phyloP scores from a whole-genome alignment of 2,797 vertebrate genomes.

The Eleutherodactylus coqui region DNA sequence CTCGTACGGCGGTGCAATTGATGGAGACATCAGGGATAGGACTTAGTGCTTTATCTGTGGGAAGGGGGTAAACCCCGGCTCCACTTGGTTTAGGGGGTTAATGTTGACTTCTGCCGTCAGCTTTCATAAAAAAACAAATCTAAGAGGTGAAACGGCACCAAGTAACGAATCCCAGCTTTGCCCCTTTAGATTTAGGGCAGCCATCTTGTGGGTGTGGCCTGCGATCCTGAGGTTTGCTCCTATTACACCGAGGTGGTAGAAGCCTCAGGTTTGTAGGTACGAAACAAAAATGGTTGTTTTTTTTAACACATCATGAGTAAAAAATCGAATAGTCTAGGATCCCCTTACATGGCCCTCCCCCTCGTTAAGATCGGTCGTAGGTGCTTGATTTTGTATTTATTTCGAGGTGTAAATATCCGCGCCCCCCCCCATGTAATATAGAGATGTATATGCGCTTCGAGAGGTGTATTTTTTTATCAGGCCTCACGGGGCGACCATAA shows the following conservation, averaged over 20 bases:
- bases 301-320: not conserved
- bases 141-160: not conserved
- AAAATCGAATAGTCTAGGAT: not conserved
- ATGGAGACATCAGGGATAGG: not conserved
- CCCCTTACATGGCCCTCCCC: too few relatives aligned
- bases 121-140: not conserved
- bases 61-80: not conserved
- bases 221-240: too few relatives aligned
- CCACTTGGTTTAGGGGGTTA: not conserved
- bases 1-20: not conserved
- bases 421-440: not conserved
- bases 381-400: not conserved
- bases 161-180: not conserved
- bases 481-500: not conserved
- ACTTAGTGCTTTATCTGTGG: not conserved
- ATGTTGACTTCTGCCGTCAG: too few relatives aligned
- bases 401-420: not conserved
- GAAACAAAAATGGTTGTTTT: not conserved
- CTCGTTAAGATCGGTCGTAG: not conserved
- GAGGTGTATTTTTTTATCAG: not conserved
- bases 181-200: not conserved
- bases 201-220: not conserved
- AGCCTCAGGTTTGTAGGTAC: not conserved
- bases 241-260: not conserved
- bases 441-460: not conserved